phyloP scores from a whole-genome alignment of 1,140 invertebrate species.

The Tetramorium simillimum region DNA sequence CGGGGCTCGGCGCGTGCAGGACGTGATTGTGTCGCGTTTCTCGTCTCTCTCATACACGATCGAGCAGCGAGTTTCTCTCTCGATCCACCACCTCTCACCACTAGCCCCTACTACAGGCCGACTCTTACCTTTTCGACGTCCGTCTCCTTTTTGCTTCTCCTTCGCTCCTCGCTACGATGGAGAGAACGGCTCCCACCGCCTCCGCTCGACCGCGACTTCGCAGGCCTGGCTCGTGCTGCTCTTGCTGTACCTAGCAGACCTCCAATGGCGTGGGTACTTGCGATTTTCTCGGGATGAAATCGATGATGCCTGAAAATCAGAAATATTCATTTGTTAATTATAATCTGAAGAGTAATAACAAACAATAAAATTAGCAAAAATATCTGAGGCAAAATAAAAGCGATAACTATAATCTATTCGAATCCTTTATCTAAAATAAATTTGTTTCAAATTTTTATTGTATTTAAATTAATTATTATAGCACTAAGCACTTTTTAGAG shows the following conservation, averaged over 20 bases:
- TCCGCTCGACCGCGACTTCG: constrained; percentile 78
- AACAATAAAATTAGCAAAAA: not conserved
- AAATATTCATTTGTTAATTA: not conserved
- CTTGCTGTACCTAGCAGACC: constrained; percentile 82
- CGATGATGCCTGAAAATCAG: not conserved
- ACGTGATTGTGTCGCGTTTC: constrained; percentile 84
- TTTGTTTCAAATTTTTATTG: not conserved
- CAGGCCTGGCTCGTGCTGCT: constrained; percentile 79
- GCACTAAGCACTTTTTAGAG: not conserved
- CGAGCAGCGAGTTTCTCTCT: constrained; percentile 61
- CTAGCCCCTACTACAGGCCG: constrained; percentile 73
- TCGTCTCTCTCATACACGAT: constrained; percentile 71
- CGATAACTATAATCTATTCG: not conserved
- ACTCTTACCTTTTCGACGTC: constrained; percentile 64
- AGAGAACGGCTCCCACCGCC: constrained; percentile 82
- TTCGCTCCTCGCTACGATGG: constrained; percentile 77
- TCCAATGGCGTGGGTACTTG: constrained; percentile 79
- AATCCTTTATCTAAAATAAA: not conserved
- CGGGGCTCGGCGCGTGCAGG: constrained; percentile 84
- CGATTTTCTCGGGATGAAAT: constrained; percentile 13
- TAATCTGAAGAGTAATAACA: not conserved
- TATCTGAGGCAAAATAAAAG: not conserved
- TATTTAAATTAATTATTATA: not conserved
- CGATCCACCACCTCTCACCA: constrained; percentile 77
- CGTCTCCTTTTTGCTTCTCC: constrained; percentile 79